Conservation (phyloP, 2,797 vertebrate species). For the Cossypha caffra region DNA sequence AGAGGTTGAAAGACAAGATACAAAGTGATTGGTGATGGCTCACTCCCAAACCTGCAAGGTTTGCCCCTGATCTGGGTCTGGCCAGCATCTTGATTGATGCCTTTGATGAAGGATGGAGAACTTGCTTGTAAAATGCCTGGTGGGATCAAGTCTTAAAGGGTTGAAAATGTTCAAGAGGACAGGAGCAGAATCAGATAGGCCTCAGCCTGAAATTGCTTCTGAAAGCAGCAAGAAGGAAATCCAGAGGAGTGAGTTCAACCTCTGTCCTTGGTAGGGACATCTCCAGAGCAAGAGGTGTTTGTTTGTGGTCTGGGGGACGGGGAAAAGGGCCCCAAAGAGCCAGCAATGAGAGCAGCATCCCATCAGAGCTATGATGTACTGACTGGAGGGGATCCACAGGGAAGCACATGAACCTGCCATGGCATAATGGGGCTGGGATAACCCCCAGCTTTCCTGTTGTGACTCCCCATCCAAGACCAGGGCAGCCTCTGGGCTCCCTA, state of each 20-base stretch:
- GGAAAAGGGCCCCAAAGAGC: not conserved
- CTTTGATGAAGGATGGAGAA: not conserved
- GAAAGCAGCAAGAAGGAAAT: not conserved
- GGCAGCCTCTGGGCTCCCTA: not conserved
- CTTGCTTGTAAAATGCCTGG: not conserved
- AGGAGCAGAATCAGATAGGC: not conserved
- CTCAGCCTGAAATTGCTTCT: not conserved
- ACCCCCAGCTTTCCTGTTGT: not conserved
- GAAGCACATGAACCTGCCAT: accelerated
- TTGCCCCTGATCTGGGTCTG: not conserved
- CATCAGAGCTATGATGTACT: not conserved
- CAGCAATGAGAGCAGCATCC: not conserved
- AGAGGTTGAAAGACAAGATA: not conserved
- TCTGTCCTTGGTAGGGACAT: not conserved
- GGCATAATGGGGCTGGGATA: accelerated
- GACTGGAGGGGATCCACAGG: not conserved
- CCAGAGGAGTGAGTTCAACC: not conserved
- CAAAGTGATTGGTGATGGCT: not conserved
- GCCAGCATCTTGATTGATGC: accelerated
- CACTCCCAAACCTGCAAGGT: not conserved
- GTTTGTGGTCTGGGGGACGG: accelerated
- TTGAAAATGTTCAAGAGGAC: accelerated
- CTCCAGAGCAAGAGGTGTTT: not conserved
- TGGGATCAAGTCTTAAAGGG: not conserved
- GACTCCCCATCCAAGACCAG: not conserved